phyloP scores from a whole-genome alignment of 2,888 invertebrate genomes.

The Nudaria mundana region DNA sequence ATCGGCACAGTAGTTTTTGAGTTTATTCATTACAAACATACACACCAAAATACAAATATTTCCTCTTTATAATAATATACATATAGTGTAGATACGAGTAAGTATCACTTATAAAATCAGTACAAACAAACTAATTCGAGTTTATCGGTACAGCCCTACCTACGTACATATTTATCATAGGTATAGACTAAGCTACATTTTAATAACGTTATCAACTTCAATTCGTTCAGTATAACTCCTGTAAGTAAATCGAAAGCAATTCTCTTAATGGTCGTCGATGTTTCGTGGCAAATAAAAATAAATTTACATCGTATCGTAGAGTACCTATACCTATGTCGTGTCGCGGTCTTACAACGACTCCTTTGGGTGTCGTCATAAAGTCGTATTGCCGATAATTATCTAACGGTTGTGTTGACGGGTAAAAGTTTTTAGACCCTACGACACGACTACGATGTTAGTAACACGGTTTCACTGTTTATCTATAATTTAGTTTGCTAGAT shows the following conservation, averaged over 20 bases:
- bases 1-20: too few species aligned
- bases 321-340: constrained; percentile 32
- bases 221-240: constrained; percentile 28
- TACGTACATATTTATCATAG: too few species aligned
- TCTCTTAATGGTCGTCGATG: constrained; percentile 48
- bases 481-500: neutral
- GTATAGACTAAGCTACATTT: too few species aligned
- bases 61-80: too few species aligned
- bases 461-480: neutral
- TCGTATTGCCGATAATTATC: constrained; percentile 41
- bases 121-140: too few species aligned
- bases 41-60: too few species aligned
- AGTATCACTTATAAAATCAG: too few species aligned
- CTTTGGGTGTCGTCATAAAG: constrained; percentile 54
- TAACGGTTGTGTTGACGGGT: constrained; percentile 29
- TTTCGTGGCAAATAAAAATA: constrained; percentile 55
- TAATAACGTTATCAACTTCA: constrained; percentile 27
- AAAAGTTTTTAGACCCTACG: constrained; percentile 15
- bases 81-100: too few species aligned
- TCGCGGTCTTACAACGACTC: constrained; percentile 46
- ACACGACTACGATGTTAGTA: constrained; percentile 13
- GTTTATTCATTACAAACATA: too few species aligned
- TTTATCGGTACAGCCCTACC: too few species aligned
- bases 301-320: constrained; percentile 54
- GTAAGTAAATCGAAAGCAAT: constrained; percentile 56